These are phyloP conservation scores for Cheirogaleus major DNA, from an alignment of 2,797 vertebrate species.

Conservation along the genomic window DNA sequence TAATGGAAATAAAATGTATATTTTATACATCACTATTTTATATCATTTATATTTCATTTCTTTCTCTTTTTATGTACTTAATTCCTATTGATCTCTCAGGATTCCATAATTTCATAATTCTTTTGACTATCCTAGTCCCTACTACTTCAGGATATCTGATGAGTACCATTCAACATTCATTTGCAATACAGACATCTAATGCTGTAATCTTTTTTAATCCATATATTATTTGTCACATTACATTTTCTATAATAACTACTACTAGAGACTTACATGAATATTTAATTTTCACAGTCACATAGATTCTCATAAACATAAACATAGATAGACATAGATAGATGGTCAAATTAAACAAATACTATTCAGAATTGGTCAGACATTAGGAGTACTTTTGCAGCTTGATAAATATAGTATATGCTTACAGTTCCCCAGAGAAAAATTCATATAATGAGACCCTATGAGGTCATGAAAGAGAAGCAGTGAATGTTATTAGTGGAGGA, in stretches of 20 bases:
- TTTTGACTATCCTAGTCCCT: neutral
- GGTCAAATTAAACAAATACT: neutral
- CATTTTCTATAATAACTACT: neutral
- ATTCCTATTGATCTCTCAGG: neutral
- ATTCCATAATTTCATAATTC: constrained; percentile 1
- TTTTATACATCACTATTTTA: neutral
- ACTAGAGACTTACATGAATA: neutral
- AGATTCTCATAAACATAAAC: neutral
- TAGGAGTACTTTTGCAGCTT: neutral
- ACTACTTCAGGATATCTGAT: neutral
- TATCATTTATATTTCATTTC: neutral
- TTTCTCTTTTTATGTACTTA: neutral
- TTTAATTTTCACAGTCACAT: neutral
- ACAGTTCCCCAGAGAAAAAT: neutral
- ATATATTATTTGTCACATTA: neutral
- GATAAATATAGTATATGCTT: neutral
- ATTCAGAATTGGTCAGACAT: neutral
- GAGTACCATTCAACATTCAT: neutral
- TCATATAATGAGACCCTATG: neutral
- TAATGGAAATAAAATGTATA: neutral
- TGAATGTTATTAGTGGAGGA: neutral
- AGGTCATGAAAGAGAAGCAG: neutral
- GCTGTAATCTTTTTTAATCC: neutral
- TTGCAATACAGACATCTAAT: neutral
- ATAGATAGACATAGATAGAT: neutral